Conservation (phyloP, 1,140 invertebrate species). For the Drosophila pruinosa region DNA sequence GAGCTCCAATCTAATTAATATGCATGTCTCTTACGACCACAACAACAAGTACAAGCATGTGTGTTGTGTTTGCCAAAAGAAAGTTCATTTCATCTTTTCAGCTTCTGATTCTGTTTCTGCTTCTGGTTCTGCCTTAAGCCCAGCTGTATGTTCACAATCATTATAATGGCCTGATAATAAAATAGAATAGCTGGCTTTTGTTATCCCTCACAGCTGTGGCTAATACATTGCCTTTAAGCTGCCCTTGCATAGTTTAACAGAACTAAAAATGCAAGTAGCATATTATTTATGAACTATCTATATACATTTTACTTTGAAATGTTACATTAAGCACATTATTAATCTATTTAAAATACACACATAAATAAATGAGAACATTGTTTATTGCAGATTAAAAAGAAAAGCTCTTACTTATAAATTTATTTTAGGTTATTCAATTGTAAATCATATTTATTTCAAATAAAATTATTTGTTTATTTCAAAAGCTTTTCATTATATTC, state of each 20-base stretch:
- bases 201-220: neutral
- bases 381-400: too few species aligned
- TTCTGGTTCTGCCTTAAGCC: neutral
- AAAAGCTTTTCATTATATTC: too few species aligned
- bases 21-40: constrained; percentile 3
- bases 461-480: too few species aligned
- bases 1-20: constrained; percentile 29
- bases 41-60: neutral
- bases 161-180: constrained; percentile 10
- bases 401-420: too few species aligned
- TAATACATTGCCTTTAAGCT: neutral
- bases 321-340: too few species aligned
- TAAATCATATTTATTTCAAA: too few species aligned
- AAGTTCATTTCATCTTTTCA: neutral
- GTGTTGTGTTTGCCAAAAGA: neutral
- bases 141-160: neutral
- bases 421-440: too few species aligned
- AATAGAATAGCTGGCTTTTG: neutral
- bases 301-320: too few species aligned
- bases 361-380: too few species aligned
- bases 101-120: constrained; percentile 5
- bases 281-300: neutral
- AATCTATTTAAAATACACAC: too few species aligned
- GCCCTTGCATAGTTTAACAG: neutral
- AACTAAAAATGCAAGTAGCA: neutral